Evolutionary conservation across 2,888 invertebrate genomes (phyloP), one percentile per base, ranked within the genome.

Genomic region (Antheraea assamensis): DNA sequence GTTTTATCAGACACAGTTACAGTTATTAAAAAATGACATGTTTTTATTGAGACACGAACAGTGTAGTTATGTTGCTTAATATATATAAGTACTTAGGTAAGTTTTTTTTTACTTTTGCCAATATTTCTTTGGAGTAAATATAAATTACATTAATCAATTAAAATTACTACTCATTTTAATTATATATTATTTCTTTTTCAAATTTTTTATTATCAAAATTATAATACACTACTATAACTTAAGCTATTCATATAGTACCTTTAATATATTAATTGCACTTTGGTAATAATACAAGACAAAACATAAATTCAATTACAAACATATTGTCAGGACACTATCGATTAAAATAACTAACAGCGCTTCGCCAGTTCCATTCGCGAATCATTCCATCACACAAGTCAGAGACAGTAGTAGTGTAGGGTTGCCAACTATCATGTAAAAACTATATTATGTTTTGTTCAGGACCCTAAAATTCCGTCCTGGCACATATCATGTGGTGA

Each of bases 341-440:
- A 86, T 84, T 83, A 85, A 78, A 74, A 75, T 75, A 61, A 72
- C 30, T 76, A 74, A 72, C 64, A 76, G 52, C 84, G 83, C 86
- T 82, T 82, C 78, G 86, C 74, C 85, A 81, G 78, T 74, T 78
- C 80, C 83, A 81, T 79, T 76, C 80, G 78, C 75, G 71, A 71
- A 73, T 30, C 79, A 78, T 80, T 85, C 82, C 81, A 83, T 86
- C 86, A 84, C 80, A 75, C 73, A 76, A 79, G 83, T 83, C 85
- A 81, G 10, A 68, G 35, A 64, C 61, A 64, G 61, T 64, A 21
- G 17, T n/a, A 17, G 21, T 30, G 17, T 64, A 64, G 30, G 17
- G 61, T 64, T 64, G 61, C 61, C 61, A 64, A 64, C 30, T 17
- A 30, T 64, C 17, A 30, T 7, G 17, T 24, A 30, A 64, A 0